These are phyloP conservation scores for Coendou prehensilis DNA, from an alignment of 2,797 vertebrate genomes.

Conservation along the genomic window DNA sequence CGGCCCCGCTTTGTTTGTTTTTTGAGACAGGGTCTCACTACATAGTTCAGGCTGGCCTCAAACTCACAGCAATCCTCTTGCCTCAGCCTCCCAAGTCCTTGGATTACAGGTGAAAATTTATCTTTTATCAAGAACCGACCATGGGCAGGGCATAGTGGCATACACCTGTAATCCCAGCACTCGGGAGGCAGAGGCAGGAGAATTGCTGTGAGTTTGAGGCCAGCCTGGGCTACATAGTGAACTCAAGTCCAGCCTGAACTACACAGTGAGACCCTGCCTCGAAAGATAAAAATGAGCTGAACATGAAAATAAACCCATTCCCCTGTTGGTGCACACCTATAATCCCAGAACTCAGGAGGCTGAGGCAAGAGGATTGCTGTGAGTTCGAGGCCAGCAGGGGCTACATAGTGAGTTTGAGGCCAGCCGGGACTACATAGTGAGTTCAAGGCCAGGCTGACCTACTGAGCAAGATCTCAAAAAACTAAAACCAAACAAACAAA, in stretches of 20 bases:
- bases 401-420: no score
- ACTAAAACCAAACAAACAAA: not conserved
- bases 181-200: no score
- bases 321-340: no score
- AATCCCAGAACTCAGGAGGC: no score
- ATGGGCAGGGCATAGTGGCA: no score
- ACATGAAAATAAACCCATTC: not conserved
- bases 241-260: no score
- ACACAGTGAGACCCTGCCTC: no score
- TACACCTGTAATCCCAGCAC: no score
- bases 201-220: no score
- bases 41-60: not conserved
- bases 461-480: not conserved
- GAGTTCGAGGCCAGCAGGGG: not conserved
- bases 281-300: not conserved
- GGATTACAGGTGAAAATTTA: not conserved
- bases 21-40: not conserved
- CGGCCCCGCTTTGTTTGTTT: no score
- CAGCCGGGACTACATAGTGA: not conserved
- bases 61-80: not conserved
- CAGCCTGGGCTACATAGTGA: no score
- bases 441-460: not conserved
- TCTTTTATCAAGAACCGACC: not conserved
- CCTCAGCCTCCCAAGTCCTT: not conserved
- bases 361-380: no score